Percentiles rank a stretch among this genome's conserved stretches.
Evolutionary conservation across 1,140 invertebrate genomes (phyloP).

Genomic region (Meloidogyne exigua): DNA sequence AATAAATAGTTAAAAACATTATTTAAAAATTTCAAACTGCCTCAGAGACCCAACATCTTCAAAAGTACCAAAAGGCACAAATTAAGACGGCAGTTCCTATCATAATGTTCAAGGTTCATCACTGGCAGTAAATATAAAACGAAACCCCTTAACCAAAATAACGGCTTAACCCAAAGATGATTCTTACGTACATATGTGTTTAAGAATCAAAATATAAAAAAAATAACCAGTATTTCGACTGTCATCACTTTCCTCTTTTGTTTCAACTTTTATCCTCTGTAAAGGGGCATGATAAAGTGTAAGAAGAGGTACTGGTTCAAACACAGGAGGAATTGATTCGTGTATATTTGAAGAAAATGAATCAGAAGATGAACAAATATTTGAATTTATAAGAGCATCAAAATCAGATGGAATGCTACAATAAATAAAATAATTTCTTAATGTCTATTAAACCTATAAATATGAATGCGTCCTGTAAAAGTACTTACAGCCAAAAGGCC

Average conservation of each 20-base stretch:
- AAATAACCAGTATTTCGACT: slow-evolving; percentile 1
- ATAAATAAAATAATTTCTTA: not conserved
- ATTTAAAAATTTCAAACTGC: not conserved
- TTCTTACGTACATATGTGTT: not conserved
- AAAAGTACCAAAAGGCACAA: not conserved
- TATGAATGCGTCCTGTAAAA: slow-evolving; percentile 3
- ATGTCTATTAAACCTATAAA: slow-evolving; percentile 9
- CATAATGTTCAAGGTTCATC: not conserved
- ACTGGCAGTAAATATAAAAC: not conserved
- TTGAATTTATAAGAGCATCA: not conserved
- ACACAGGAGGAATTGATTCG: not conserved
- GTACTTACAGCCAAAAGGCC: slow-evolving; percentile 8
- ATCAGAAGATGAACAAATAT: not conserved
- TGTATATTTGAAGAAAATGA: not conserved
- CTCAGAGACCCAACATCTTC: slow-evolving; percentile 10
- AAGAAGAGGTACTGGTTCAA: slow-evolving; percentile 12
- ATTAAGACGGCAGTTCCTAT: slow-evolving; percentile 21
- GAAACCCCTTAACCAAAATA: not conserved
- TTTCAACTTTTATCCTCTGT: not conserved
- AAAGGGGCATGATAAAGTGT: slow-evolving; percentile 2
- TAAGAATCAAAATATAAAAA: not conserved
- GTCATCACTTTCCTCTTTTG: not conserved
- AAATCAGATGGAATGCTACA: slow-evolving; percentile 15
- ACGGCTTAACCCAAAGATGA: too few relatives aligned
- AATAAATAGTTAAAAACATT: too few relatives aligned